These are phyloP conservation scores for Stratiomys singularior DNA, from an alignment of 2,888 invertebrate species.

Conservation along the genomic window DNA sequence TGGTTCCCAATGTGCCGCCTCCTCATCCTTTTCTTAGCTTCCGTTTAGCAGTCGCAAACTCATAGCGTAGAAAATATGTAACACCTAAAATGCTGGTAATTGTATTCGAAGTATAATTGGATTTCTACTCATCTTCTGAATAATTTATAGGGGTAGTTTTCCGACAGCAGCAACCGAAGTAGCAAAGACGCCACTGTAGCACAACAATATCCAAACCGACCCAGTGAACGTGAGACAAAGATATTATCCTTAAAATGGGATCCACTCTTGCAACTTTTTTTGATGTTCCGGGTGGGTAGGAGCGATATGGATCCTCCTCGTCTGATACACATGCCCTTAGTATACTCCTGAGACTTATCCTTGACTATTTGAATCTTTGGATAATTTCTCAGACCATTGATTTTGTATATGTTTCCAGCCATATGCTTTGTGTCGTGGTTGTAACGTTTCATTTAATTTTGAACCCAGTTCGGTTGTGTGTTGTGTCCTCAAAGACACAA, in stretches of 20 bases:
- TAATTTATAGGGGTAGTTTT: constrained; percentile 20
- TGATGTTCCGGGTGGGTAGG: not conserved
- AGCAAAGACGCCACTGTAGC: not conserved
- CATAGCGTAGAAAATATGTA: constrained; percentile 12
- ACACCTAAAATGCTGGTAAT: constrained; percentile 25
- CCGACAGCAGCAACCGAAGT: not conserved
- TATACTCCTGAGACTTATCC: constrained; percentile 20
- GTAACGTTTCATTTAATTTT: constrained; percentile 3
- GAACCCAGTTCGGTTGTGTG: too few species aligned
- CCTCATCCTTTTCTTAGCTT: too few species aligned
- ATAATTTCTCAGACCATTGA: constrained; percentile 38
- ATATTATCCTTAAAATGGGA: constrained; percentile 20
- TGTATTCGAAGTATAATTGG: constrained; percentile 40
- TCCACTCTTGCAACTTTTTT: not conserved
- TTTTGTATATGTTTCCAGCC: constrained; percentile 6
- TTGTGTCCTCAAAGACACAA: too few species aligned
- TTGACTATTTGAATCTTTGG: constrained; percentile 6
- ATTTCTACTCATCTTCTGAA: constrained; percentile 37
- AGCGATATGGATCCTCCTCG: not conserved
- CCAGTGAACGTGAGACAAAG: not conserved
- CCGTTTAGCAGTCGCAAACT: too few species aligned
- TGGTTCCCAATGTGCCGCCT: too few species aligned
- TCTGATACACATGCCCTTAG: too few species aligned
- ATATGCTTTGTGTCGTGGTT: not conserved
- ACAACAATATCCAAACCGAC: too few species aligned